Evolutionary conservation across 2,888 invertebrate genomes (phyloP).

Genomic region (Yponomeuta malinellus): DNA sequence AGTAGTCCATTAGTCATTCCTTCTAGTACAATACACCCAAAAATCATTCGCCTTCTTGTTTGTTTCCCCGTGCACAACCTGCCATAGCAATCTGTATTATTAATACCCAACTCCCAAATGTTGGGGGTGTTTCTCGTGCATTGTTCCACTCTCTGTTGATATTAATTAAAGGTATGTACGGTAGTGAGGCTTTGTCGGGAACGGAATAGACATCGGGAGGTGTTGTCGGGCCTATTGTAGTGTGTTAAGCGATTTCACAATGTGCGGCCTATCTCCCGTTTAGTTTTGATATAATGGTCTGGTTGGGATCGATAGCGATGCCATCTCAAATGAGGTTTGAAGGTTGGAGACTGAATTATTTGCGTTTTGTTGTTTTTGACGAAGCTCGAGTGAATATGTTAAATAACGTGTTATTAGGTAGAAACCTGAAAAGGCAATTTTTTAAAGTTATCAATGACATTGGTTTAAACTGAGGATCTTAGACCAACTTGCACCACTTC

Average conservation of each 20-base stretch:
- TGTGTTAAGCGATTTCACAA: constrained; percentile 16
- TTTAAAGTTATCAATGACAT: too few relatives aligned
- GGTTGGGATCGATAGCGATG: neutral
- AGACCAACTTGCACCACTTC: too few relatives aligned
- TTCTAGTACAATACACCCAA: neutral
- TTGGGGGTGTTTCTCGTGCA: constrained; percentile 49
- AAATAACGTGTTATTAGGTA: too few relatives aligned
- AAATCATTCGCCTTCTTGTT: neutral
- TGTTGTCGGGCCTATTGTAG: constrained; percentile 15
- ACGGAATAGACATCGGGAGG: constrained; percentile 20
- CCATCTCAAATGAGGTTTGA: too few relatives aligned
- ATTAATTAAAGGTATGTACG: constrained; percentile 43
- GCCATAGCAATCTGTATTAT: neutral
- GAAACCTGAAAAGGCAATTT: too few relatives aligned
- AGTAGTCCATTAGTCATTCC: too few relatives aligned
- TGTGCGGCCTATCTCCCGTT: constrained; percentile 14
- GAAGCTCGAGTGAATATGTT: too few relatives aligned
- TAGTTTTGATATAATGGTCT: constrained; percentile 16
- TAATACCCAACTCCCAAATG: constrained; percentile 31
- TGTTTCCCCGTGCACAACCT: neutral
- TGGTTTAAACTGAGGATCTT: too few relatives aligned
- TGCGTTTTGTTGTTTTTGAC: too few relatives aligned
- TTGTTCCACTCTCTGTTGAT: constrained; percentile 44
- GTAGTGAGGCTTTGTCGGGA: constrained; percentile 22
- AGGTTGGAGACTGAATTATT: too few relatives aligned